These are phyloP conservation scores for Myripristis murdjan DNA, from an alignment of 2,797 vertebrate genomes.

Conservation along the genomic window DNA sequence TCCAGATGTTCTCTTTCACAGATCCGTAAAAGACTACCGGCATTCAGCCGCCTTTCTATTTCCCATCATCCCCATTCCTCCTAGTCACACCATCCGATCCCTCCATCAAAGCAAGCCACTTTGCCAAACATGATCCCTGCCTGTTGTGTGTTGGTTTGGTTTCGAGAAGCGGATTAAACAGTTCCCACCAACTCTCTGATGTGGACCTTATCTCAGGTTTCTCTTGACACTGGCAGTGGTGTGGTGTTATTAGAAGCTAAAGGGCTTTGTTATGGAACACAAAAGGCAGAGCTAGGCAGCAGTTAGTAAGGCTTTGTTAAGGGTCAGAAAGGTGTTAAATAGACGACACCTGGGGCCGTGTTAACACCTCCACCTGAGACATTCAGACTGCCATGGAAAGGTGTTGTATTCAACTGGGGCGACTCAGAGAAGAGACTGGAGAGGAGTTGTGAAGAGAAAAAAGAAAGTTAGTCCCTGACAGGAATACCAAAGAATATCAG, in stretches of 20 bases:
- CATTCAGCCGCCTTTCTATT: conserved; percentile 51
- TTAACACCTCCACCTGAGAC: conserved; percentile 80
- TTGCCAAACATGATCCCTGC: conserved; percentile 83
- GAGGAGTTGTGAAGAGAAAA: not conserved
- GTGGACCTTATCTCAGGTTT: conserved; percentile 84
- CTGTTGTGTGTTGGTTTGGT: conserved; percentile 81
- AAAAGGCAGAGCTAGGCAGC: conserved; percentile 80
- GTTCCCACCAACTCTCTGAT: conserved; percentile 83
- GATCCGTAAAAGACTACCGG: conserved; percentile 53
- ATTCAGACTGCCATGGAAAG: conserved; percentile 38
- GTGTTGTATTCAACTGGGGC: conserved; percentile 39
- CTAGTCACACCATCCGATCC: conserved; percentile 76
- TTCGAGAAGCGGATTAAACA: conserved; percentile 81
- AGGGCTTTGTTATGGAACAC: conserved; percentile 83
- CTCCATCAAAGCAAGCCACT: conserved; percentile 80
- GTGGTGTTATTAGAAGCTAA: conserved; percentile 81
- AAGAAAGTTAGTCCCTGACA: not conserved
- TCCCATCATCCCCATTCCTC: conserved; percentile 53
- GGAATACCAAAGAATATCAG: conserved; percentile 5
- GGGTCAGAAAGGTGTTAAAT: conserved; percentile 83
- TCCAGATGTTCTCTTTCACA: conserved; percentile 74
- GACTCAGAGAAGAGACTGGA: not conserved
- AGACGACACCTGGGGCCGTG: conserved; percentile 78
- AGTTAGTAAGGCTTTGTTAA: conserved; percentile 83
- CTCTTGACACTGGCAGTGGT: conserved; percentile 71